Conservation (phyloP, 1,140 invertebrate genomes). For the Micrasema longulum region DNA sequence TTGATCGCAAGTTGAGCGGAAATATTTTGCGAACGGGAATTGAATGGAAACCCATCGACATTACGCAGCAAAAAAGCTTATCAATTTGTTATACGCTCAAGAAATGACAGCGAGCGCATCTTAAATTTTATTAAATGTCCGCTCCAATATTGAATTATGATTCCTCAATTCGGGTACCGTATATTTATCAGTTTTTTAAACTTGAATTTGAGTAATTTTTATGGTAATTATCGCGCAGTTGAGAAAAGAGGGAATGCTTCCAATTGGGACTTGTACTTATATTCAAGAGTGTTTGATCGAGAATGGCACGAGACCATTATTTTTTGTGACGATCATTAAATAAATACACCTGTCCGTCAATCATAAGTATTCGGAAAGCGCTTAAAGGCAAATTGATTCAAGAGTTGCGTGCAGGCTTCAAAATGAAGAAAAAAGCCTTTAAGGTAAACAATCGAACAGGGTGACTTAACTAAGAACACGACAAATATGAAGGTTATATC, state of each 20-base stretch:
- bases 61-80: neutral
- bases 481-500: too few species aligned
- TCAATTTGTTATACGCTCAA: conserved; percentile 17
- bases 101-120: conserved; percentile 17
- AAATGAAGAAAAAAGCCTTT: too few species aligned
- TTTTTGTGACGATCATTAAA: neutral
- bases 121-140: conserved; percentile 2
- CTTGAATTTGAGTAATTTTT: conserved; percentile 2
- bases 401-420: too few species aligned
- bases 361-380: conserved; percentile 6
- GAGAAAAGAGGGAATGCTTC: conserved; percentile 8
- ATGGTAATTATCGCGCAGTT: neutral
- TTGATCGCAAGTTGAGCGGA: conserved; percentile 6
- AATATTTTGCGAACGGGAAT: neutral
- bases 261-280: too few species aligned
- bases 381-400: conserved; percentile 3
- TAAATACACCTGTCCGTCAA: conserved; percentile 4
- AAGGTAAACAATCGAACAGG: too few species aligned
- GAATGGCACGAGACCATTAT: neutral
- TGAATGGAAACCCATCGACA: too few species aligned
- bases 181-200: neutral
- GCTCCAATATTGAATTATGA: conserved; percentile 8
- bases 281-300: neutral
- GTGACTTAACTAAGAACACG: too few species aligned
- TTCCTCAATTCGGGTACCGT: neutral